These are phyloP conservation scores for Anhinga anhinga DNA, from an alignment of 2,113 vertebrate genomes.

Conservation along the genomic window DNA sequence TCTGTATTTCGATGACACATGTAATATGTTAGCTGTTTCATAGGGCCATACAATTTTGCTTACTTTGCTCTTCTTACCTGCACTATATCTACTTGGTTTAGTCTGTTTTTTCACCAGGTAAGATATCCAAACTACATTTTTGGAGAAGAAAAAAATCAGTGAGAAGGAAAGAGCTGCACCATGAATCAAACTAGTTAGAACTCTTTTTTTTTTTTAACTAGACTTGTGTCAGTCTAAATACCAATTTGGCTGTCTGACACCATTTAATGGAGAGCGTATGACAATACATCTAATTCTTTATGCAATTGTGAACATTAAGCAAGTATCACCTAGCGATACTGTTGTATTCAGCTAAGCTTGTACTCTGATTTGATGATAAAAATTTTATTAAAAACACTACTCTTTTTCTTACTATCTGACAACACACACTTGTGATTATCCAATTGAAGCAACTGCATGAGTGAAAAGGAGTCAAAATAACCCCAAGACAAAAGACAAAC, in stretches of 20 bases:
- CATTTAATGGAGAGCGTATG: neutral
- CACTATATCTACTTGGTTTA: neutral
- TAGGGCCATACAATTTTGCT: neutral
- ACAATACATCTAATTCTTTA: neutral
- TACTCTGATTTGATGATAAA: neutral
- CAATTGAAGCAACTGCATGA: neutral
- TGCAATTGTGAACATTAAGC: neutral
- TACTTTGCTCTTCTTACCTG: neutral
- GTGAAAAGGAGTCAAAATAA: neutral
- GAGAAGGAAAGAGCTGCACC: neutral
- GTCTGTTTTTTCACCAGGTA: neutral
- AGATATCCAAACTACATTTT: neutral
- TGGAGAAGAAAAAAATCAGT: neutral
- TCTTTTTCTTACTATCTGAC: neutral
- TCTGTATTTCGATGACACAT: neutral
- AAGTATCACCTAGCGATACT: neutral
- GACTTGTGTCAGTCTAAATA: neutral
- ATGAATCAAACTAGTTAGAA: neutral
- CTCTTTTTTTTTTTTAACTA: neutral
- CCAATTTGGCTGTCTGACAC: neutral
- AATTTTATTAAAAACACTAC: neutral
- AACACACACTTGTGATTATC: neutral
- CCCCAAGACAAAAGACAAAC: neutral
- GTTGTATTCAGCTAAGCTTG: neutral
- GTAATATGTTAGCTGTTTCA: neutral